Base-by-base conservation (phyloP, 92 coral and sea anemone species). In the Parazoanthus swiftii region DNA sequence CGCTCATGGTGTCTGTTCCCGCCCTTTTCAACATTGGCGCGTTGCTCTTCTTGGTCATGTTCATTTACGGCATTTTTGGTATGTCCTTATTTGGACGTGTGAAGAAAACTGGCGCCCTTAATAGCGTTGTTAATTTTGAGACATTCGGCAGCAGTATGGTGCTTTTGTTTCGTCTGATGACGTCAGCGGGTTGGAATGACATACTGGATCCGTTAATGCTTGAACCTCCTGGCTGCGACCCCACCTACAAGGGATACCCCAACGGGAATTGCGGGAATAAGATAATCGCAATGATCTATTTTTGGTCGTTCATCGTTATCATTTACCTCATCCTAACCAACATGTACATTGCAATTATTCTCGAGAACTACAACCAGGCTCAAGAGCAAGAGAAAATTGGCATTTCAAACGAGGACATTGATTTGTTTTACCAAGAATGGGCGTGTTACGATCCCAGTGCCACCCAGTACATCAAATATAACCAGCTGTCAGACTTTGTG, bases 131-230 rank as follows among this genome's bases (percentile, higher is more conserved):
- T 0, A 97, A 97, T 88, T 97, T 97, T 79, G 99, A 97, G 84
- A 95, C 95, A 83, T 95, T 97, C 82, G 89, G 94, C 36, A 94
- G 86, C 42, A 93, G 97, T 43, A 91, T 97, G 85, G 82, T 95
- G 77, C 93, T 97, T 42, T 35, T 97, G 86, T 95, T 97, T 81
- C 98, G 97, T 20, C 88, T 97, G 5, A 95, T 97, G 96, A 95
- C 99, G 54, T 96, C 98, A 54, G 97, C 99, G 11, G 99, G 99
- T 2, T 97, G 99, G 98, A 95, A 97, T 76, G 99, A 97, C 81
- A 89, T 97, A 6, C 59, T 97, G 25, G 97, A 94, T 37, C 93
- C 98, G 36, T 87, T 97, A 82, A 94, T 94, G 99, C 90, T 97
- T n/a, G 88, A 77, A 56, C 93, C 96, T 0, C 99, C 99, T 0